phyloP scores from a whole-genome alignment of 2,797 vertebrate genomes.

The Acipenser ruthenus region DNA sequence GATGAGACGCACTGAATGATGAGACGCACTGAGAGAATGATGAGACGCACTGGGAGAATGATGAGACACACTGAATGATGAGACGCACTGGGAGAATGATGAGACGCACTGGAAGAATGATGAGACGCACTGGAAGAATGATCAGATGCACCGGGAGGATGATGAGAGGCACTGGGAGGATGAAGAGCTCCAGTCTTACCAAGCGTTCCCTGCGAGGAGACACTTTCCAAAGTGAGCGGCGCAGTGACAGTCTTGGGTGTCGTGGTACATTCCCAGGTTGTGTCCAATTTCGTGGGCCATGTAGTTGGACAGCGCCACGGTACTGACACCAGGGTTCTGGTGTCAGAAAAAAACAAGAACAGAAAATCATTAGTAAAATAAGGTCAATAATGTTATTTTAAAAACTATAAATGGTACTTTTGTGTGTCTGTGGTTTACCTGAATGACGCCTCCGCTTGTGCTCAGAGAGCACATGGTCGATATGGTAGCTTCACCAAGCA shows the following conservation, averaged over 20 bases:
- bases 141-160: too few species aligned
- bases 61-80: too few species aligned
- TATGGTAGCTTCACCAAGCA: not conserved
- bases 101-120: too few species aligned
- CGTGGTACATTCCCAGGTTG: slow-evolving; percentile 23
- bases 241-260: slow-evolving; percentile 15
- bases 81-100: too few species aligned
- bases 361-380: not conserved
- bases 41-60: too few species aligned
- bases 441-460: not conserved
- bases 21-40: too few species aligned
- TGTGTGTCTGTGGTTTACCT: not conserved
- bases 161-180: too few species aligned
- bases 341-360: not conserved
- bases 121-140: too few species aligned
- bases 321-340: slow-evolving; percentile 17
- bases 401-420: not conserved
- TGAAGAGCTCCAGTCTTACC: slow-evolving; percentile 7
- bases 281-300: slow-evolving; percentile 24
- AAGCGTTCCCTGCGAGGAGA: slow-evolving; percentile 10
- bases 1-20: too few species aligned
- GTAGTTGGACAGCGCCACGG: slow-evolving; percentile 19
- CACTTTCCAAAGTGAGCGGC: slow-evolving; percentile 6
- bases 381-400: not conserved
- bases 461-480: not conserved